Conservation (phyloP, 2,113 vertebrate species). For the Macroglossus sobrinus region DNA sequence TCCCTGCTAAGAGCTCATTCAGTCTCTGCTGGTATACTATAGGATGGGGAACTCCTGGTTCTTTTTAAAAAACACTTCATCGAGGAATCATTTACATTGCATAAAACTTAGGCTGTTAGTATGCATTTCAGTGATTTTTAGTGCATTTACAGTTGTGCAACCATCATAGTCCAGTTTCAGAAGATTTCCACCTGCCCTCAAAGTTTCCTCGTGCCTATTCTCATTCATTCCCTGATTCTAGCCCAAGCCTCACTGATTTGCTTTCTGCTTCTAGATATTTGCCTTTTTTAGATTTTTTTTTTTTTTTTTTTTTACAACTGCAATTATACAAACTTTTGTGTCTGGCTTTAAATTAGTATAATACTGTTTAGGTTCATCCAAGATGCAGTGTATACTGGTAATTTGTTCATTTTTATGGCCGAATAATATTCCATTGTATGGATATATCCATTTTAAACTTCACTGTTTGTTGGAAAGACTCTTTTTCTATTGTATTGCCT, state of each 20-base stretch:
- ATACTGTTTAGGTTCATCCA: neutral
- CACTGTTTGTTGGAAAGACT: neutral
- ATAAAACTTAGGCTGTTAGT: neutral
- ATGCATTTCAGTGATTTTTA: neutral
- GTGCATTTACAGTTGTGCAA: neutral
- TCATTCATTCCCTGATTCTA: neutral
- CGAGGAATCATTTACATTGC: neutral
- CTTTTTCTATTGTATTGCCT: neutral
- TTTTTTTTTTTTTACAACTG: neutral
- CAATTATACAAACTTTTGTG: neutral
- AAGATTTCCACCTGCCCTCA: neutral
- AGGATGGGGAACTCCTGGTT: neutral
- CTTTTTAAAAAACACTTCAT: neutral
- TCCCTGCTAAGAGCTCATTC: neutral
- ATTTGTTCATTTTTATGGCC: neutral
- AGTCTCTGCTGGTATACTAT: neutral
- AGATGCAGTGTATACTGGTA: neutral
- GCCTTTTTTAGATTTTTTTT: neutral
- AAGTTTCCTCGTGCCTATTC: neutral
- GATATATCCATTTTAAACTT: neutral
- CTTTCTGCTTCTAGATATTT: neutral
- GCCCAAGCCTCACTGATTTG: neutral
- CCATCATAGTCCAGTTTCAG: neutral
- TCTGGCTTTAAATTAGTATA: neutral
- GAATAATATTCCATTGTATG: neutral